These are phyloP conservation scores for Eucidaris tribuloides DNA, from an alignment of 35 echinoderm and acorn worm species.

Conservation along the genomic window DNA sequence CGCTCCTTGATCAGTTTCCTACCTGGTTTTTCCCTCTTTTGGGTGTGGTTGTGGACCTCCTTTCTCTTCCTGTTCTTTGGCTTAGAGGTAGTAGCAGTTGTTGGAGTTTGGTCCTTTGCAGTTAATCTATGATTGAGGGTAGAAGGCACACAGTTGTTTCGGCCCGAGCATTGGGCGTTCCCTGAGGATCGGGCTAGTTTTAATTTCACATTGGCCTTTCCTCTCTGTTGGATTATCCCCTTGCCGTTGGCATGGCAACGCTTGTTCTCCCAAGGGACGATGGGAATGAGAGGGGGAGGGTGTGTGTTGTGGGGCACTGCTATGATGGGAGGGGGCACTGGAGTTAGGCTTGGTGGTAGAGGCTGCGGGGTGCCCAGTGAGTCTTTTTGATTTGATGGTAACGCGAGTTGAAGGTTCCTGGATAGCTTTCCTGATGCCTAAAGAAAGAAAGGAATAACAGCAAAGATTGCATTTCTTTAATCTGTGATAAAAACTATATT, in stretches of 20 bases:
- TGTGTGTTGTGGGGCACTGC: conserved; percentile 53
- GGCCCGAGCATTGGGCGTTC: neutral
- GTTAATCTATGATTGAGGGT: conserved; percentile 13
- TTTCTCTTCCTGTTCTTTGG: neutral
- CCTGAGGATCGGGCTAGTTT: conserved; percentile 17
- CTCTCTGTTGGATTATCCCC: neutral
- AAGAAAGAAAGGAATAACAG: neutral
- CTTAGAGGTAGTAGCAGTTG: conserved; percentile 9
- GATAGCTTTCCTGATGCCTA: neutral
- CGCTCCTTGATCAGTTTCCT: neutral
- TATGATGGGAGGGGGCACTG: conserved; percentile 82
- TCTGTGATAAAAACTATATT: no score
- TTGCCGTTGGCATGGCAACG: conserved; percentile 21
- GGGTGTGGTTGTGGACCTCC: neutral
- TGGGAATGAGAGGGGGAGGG: conserved; percentile 85
- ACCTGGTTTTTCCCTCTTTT: neutral
- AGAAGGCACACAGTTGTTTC: conserved; percentile 26
- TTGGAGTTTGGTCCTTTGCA: conserved; percentile 7
- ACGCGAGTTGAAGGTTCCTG: conserved; percentile 1
- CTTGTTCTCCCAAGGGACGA: conserved; percentile 59
- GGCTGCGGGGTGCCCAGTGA: conserved; percentile 34
- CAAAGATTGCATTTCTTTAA: no score
- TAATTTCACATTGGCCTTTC: neutral
- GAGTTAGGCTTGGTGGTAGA: conserved; percentile 73
- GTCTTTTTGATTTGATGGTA: neutral